Base-by-base conservation (phyloP, 2,113 vertebrate genomes). In the Hippocampus comes region DNA sequence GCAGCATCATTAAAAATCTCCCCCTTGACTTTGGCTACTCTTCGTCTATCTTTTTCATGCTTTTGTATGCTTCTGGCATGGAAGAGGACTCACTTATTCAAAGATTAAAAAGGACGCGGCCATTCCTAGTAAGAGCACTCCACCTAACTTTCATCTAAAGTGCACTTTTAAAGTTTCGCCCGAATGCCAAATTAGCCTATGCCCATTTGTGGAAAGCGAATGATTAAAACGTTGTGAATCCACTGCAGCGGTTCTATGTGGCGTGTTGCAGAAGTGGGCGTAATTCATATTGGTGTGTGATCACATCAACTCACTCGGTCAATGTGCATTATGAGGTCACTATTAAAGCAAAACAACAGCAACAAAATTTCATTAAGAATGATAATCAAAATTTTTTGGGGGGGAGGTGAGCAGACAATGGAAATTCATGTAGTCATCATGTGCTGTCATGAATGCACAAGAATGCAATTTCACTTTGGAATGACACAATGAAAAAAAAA, bases 61-160 rank as follows among this genome's bases (percentile, higher is more conserved):
- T 12, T 78, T 41, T 21, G 53, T 53, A 49, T 72, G 34, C 56
- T 60, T 60, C 4, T 38, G 71, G 12, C 67, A 38, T 71, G 14
- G 71, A 74, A 70, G 43, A 20, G 9, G 43, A 74, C 80, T 83
- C 41, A 87, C 79, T 21, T 74, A 86, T 83, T 78, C 67, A 84
- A 72, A 77, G 46, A 70, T 70, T 49, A 75, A 77, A 53, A 49
- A 34, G 77, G 30, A 83, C 15, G 55, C 46, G 55, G 55, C 71
- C 68, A 74, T 77, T 89, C 78, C 71, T 83, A 80, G 81, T 83
- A 86, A 85, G 80, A 80, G 73, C 76, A 74, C 79, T 78, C 43
- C 73, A 73, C 73, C 82, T 75, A 67, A 82, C 75, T 68, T 77
- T 75, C 63, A 68, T 79, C 11, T 75, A 66, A 84, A 66, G 83